Conservation (phyloP, 2,888 invertebrate species). For the Gasteruption jaculator region DNA sequence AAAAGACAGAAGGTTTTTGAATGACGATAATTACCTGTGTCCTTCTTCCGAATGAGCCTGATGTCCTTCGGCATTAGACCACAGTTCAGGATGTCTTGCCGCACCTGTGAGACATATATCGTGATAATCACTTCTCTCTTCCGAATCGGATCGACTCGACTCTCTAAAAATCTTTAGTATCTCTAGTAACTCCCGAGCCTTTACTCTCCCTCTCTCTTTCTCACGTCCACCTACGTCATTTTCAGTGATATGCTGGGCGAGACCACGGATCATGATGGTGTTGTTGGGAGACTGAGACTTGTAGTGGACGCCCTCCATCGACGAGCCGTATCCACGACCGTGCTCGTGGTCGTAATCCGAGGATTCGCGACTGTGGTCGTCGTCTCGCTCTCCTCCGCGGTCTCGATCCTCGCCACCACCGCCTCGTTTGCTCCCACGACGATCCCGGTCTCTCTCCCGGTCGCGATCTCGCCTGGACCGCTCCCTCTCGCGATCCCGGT, state of each 20-base stretch:
- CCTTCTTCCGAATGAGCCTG: slow-evolving; percentile 76
- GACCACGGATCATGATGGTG: slow-evolving; percentile 71
- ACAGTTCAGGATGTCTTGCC: slow-evolving; percentile 70
- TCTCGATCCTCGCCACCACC: slow-evolving; percentile 30
- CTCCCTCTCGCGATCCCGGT: slow-evolving; percentile 37
- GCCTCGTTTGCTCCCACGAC: slow-evolving; percentile 34
- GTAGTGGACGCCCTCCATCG: slow-evolving; percentile 54
- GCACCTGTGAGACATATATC: slow-evolving; percentile 60
- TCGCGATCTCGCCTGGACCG: slow-evolving; percentile 23
- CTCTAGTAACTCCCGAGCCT: too few species aligned
- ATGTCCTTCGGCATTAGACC: slow-evolving; percentile 76
- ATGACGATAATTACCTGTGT: slow-evolving; percentile 66
- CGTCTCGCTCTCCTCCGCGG: slow-evolving; percentile 43
- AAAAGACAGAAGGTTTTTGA: background rate
- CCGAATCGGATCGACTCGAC: too few species aligned
- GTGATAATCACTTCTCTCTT: slow-evolving; percentile 33
- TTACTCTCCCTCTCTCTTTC: too few species aligned
- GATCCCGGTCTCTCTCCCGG: slow-evolving; percentile 34
- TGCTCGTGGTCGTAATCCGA: slow-evolving; percentile 46
- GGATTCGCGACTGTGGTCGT: slow-evolving; percentile 46
- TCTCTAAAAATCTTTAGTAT: too few species aligned
- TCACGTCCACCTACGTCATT: slow-evolving; percentile 62
- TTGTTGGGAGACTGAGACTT: slow-evolving; percentile 61
- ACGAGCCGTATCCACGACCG: slow-evolving; percentile 41
- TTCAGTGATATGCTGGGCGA: slow-evolving; percentile 72